Percentiles rank a stretch among this genome's conserved stretches.
Evolutionary conservation across 2,113 vertebrate genomes (phyloP).

Genomic region (Catharus minimus): DNA sequence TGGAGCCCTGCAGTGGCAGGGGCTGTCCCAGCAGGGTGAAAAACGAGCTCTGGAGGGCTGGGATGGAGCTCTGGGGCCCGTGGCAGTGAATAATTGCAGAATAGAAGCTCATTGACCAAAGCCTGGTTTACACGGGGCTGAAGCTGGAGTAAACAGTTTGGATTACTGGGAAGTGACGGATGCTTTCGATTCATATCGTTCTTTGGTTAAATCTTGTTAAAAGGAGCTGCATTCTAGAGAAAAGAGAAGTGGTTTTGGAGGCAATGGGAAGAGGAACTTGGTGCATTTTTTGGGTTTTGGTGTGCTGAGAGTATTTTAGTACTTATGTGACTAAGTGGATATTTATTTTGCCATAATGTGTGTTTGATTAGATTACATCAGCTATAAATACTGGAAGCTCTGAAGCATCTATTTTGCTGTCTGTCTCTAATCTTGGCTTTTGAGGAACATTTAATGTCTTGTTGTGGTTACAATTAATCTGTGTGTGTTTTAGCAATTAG

Average conservation of each 20-base stretch:
- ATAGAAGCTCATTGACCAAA: background rate
- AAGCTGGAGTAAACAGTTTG: constrained; percentile 22
- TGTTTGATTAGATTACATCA: constrained; percentile 55
- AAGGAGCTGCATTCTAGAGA: background rate
- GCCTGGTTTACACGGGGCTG: background rate
- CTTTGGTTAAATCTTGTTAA: background rate
- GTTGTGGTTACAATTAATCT: constrained; percentile 56
- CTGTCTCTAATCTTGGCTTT: constrained; percentile 55
- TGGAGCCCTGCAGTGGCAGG: background rate
- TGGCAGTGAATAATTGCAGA: background rate
- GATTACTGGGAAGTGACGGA: constrained; percentile 21
- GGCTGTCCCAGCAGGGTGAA: background rate
- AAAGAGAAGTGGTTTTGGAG: constrained; percentile 27
- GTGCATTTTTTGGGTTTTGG: background rate
- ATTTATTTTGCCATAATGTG: constrained; percentile 49
- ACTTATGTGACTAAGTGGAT: constrained; percentile 23
- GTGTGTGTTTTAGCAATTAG: constrained; percentile 47
- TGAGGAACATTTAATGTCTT: constrained; percentile 38
- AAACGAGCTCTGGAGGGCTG: background rate
- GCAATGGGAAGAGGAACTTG: background rate
- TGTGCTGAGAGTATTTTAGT: background rate
- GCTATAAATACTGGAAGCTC: constrained; percentile 37
- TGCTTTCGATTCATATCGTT: background rate
- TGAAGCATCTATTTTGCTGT: background rate
- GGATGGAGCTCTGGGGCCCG: background rate